phyloP scores from a whole-genome alignment of 2,888 invertebrate species.

The Patella depressa region DNA sequence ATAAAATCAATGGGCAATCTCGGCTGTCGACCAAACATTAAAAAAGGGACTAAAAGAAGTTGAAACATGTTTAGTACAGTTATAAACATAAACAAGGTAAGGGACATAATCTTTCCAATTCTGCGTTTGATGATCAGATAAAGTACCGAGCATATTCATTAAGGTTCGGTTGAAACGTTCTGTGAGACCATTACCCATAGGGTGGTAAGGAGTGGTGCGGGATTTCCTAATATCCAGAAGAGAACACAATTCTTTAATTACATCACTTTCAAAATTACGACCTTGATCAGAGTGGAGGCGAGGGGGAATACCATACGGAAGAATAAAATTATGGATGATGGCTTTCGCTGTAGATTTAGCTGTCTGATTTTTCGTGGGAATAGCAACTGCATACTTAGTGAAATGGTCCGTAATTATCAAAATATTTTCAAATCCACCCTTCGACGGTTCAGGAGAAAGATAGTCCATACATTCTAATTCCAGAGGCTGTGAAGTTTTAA shows the following conservation, averaged over 20 bases:
- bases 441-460: constrained; percentile 17
- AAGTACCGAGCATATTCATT: background rate
- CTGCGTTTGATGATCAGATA: background rate
- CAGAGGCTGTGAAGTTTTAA: constrained; percentile 22
- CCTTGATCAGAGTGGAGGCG: background rate
- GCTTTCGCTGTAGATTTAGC: constrained; percentile 3
- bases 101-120: background rate
- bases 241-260: background rate
- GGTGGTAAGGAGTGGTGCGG: too few relatives aligned
- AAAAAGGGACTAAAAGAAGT: background rate
- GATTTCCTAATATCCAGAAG: too few relatives aligned
- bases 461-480: constrained; percentile 27
- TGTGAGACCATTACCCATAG: background rate
- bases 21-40: constrained; percentile 35
- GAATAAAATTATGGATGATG: background rate
- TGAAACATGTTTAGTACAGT: too few relatives aligned
- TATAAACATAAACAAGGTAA: too few relatives aligned
- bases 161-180: background rate
- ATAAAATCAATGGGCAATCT: constrained; percentile 32
- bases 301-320: constrained; percentile 1
- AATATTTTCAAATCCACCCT: constrained; percentile 23
- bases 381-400: constrained; percentile 13
- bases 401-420: constrained; percentile 31
- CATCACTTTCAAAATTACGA: background rate
- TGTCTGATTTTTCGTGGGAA: background rate